Conservation (phyloP, 2,113 vertebrate species). For the Leucosticte australis region DNA sequence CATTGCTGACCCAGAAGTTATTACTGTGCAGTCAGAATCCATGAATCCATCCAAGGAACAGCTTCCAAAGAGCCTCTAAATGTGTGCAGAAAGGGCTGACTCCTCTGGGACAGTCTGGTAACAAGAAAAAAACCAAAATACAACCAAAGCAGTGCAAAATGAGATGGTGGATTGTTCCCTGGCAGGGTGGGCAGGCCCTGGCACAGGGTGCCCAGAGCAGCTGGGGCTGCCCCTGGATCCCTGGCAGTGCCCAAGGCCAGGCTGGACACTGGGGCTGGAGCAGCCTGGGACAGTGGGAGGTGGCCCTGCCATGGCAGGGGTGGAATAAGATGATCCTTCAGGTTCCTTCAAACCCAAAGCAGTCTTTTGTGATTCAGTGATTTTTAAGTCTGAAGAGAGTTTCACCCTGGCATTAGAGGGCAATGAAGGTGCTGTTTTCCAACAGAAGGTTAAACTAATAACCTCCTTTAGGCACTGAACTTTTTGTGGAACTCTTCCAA, state of each 20-base stretch:
- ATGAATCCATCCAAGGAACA: not conserved
- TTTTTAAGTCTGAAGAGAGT: not conserved
- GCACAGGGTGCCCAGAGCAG: not conserved
- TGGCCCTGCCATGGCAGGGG: not conserved
- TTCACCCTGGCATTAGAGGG: not conserved
- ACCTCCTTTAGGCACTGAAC: not conserved
- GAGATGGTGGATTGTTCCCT: not conserved
- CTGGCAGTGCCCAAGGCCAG: not conserved
- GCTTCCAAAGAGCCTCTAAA: not conserved
- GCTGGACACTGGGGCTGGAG: not conserved
- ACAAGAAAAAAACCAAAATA: not conserved
- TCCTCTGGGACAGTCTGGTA: not conserved
- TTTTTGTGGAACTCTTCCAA: not conserved
- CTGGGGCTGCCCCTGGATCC: not conserved
- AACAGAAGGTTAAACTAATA: not conserved
- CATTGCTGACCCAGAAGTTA: not conserved
- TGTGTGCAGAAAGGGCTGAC: not conserved
- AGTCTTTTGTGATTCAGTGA: not conserved
- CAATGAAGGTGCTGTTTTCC: not conserved
- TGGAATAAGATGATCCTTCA: not conserved
- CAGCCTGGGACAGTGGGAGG: not conserved
- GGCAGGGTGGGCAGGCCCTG: not conserved
- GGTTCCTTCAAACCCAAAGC: not conserved
- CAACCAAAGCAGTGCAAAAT: not conserved
- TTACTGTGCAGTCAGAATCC: not conserved